Conservation (phyloP, 1,140 invertebrate genomes). For the Drosophila nikananu region DNA sequence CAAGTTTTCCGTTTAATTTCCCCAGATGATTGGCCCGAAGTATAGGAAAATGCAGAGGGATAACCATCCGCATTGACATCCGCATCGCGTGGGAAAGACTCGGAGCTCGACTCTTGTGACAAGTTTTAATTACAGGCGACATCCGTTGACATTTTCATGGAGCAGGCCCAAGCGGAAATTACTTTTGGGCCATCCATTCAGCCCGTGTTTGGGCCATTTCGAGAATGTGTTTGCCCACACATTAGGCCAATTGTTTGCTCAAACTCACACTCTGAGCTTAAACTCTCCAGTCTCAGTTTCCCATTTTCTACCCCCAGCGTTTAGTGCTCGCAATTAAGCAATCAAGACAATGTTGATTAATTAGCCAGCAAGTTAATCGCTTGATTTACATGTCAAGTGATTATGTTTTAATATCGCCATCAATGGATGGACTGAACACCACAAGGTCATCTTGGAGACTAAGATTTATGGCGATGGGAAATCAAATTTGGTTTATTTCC, state of each 20-base stretch:
- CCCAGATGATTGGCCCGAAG: conserved; percentile 48
- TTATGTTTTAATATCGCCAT: conserved; percentile 32
- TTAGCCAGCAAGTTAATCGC: conserved; percentile 57
- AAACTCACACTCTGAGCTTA: not conserved
- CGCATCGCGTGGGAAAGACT: conserved; percentile 55
- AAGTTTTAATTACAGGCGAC: conserved; percentile 78
- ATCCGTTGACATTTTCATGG: conserved; percentile 49
- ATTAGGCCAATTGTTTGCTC: conserved; percentile 53
- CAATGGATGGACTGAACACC: conserved; percentile 7
- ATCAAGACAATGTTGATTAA: conserved; percentile 77
- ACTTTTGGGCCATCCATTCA: conserved; percentile 53
- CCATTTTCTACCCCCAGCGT: conserved; percentile 15
- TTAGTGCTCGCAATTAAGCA: conserved; percentile 63
- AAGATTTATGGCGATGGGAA: conserved; percentile 4
- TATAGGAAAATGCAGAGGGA: conserved; percentile 30
- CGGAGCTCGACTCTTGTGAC: conserved; percentile 56
- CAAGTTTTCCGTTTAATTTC: conserved; percentile 65
- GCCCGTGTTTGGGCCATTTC: conserved; percentile 24
- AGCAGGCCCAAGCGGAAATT: conserved; percentile 64
- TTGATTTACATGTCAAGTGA: conserved; percentile 64
- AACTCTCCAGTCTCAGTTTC: conserved; percentile 16
- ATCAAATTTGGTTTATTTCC: conserved; percentile 13
- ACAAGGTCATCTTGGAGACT: conserved; percentile 22
- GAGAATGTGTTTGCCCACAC: conserved; percentile 60
- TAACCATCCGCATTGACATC: conserved; percentile 18